Conservation (phyloP, 2,888 invertebrate species). For the Rugalucina vietnamica region DNA sequence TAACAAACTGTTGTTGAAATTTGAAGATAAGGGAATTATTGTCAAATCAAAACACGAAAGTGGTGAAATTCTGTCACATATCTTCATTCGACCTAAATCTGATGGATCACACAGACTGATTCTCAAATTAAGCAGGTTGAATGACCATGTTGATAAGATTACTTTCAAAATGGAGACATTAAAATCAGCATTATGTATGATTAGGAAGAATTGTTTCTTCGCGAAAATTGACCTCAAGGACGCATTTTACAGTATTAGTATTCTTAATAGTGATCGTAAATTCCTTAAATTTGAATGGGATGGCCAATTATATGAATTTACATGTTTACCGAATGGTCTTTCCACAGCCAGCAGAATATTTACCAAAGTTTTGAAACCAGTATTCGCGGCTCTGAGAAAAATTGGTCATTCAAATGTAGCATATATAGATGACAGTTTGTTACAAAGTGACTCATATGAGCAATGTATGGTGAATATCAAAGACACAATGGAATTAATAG, state of each 20-base stretch:
- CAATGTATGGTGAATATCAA: background rate
- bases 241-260: slow-evolving; percentile 49
- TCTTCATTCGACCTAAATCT: slow-evolving; percentile 43
- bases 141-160: slow-evolving; percentile 36
- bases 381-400: slow-evolving; percentile 34
- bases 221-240: slow-evolving; percentile 53
- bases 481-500: background rate
- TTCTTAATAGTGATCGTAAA: slow-evolving; percentile 24
- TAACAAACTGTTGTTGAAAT: background rate
- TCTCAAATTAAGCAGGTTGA: slow-evolving; percentile 48
- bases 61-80: slow-evolving; percentile 30
- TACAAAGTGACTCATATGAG: slow-evolving; percentile 9
- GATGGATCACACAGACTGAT: slow-evolving; percentile 48
- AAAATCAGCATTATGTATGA: slow-evolving; percentile 32
- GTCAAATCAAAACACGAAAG: background rate
- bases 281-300: slow-evolving; percentile 50
- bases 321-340: slow-evolving; percentile 47
- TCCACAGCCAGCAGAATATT: slow-evolving; percentile 54
- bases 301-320: slow-evolving; percentile 32
- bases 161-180: slow-evolving; percentile 64
- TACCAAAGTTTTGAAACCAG: slow-evolving; percentile 62
- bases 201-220: slow-evolving; percentile 44
- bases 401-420: background rate
- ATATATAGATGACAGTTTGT: slow-evolving; percentile 9
- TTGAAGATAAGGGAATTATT: background rate